phyloP scores from a whole-genome alignment of 2,113 vertebrate species.

The Hyaena hyaena region DNA sequence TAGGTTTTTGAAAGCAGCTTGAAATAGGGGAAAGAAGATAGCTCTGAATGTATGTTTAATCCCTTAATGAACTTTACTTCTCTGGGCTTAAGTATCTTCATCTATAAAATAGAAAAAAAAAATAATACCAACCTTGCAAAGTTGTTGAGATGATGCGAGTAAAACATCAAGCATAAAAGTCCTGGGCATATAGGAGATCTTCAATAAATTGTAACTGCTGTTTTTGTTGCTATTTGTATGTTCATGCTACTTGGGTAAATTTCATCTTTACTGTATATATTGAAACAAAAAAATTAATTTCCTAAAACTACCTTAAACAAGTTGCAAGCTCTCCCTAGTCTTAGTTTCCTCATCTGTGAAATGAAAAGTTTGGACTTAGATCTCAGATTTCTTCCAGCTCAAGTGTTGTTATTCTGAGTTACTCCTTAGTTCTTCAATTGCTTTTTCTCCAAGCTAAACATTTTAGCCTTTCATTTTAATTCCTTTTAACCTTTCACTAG shows the following conservation, averaged over 20 bases:
- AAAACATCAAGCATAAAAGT: not conserved
- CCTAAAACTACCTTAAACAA: conserved; percentile 50
- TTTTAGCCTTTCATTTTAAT: conserved; percentile 41
- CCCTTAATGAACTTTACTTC: not conserved
- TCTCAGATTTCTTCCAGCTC: conserved; percentile 67
- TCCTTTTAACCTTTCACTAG: conserved; percentile 79
- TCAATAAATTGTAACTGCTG: conserved; percentile 13
- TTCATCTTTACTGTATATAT: conserved; percentile 46
- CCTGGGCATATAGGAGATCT: not conserved
- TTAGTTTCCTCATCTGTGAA: conserved; percentile 74
- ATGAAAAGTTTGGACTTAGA: conserved; percentile 58
- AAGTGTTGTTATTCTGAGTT: conserved; percentile 74
- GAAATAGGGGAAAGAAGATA: not conserved
- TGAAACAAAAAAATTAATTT: conserved; percentile 18
- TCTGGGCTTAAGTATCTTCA: not conserved
- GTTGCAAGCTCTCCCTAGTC: conserved; percentile 46
- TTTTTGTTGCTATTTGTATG: conserved; percentile 55
- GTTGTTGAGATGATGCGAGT: not conserved
- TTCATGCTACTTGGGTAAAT: conserved; percentile 23
- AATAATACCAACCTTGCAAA: not conserved
- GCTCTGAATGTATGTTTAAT: not conserved
- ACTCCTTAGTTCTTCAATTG: conserved; percentile 73
- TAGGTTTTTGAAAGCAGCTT: conserved; percentile 19
- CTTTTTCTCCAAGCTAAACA: conserved; percentile 77
- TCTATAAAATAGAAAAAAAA: conserved; percentile 47